Evolutionary conservation across 2,797 vertebrate species (phyloP).

Genomic region (Hoplostethus atlanticus): DNA sequence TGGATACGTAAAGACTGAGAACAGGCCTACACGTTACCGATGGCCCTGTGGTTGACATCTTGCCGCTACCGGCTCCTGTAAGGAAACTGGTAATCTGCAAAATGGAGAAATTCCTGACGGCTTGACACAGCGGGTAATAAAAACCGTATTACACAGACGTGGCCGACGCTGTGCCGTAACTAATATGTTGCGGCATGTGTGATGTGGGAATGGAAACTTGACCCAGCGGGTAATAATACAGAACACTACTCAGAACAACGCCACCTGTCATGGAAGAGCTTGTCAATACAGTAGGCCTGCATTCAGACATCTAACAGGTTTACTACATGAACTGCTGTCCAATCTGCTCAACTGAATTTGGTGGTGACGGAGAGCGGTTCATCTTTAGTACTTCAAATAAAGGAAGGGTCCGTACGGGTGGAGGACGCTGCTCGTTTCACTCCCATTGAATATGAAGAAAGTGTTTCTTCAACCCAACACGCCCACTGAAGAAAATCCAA

Average conservation of each 20-base stretch:
- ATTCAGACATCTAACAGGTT: not conserved
- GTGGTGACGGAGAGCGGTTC: not conserved
- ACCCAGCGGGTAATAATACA: conserved; percentile 47
- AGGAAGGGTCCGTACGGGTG: not conserved
- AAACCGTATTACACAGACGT: conserved; percentile 60
- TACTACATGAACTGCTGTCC: not conserved
- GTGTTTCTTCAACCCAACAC: not conserved
- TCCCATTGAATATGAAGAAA: not conserved
- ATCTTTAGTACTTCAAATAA: no score
- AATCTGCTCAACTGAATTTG: conserved; percentile 1
- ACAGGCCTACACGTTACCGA: not conserved
- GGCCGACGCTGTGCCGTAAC: conserved; percentile 26
- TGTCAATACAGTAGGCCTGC: not conserved
- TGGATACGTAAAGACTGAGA: no score
- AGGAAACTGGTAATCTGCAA: conserved; percentile 40
- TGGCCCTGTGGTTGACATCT: not conserved
- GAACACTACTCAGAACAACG: conserved; percentile 22
- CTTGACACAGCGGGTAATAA: conserved; percentile 49
- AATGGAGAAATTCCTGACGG: conserved; percentile 52
- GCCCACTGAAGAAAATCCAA: conserved; percentile 30
- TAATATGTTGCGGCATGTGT: conserved; percentile 27
- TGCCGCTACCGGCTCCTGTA: conserved; percentile 4
- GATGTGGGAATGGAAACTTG: conserved; percentile 38
- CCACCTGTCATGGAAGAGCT: conserved; percentile 32
- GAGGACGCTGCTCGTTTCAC: not conserved